A percentile compares a stretch with the other conserved stretches of the same genome.
Evolutionary conservation across 1,140 invertebrate species (phyloP).

Genomic region (Lasioglossum baleicum): DNA sequence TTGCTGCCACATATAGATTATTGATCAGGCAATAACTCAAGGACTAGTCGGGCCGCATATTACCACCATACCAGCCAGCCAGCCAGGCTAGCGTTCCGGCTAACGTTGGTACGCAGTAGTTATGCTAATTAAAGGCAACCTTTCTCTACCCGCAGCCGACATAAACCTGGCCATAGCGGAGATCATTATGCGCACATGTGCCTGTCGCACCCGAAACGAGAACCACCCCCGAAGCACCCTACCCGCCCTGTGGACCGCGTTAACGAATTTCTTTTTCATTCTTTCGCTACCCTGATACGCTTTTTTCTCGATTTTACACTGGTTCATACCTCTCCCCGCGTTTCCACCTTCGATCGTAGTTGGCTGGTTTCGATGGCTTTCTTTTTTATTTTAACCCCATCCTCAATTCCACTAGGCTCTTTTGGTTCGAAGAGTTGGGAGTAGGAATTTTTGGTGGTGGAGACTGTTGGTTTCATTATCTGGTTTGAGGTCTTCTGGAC

Average conservation of each 20-base stretch:
- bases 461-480: too few species aligned
- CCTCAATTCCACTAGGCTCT: too few species aligned
- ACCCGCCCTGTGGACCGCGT: not conserved
- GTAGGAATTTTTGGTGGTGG: too few species aligned
- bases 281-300: not conserved
- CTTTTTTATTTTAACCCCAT: too few species aligned
- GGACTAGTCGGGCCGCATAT: conserved; percentile 79
- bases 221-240: not conserved
- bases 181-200: conserved; percentile 64
- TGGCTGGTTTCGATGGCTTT: too few species aligned
- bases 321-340: too few species aligned
- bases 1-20: conserved; percentile 76
- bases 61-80: conserved; percentile 70
- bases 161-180: conserved; percentile 39
- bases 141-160: conserved; percentile 50
- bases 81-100: conserved; percentile 63
- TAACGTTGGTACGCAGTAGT: conserved; percentile 74
- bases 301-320: too few species aligned
- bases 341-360: too few species aligned
- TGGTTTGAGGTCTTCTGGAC: too few species aligned
- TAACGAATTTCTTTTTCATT: conserved; percentile 25
- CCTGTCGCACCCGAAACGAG: conserved; percentile 41
- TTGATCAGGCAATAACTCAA: conserved; percentile 80
- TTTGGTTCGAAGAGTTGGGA: too few species aligned
- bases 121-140: conserved; percentile 75